phyloP scores from a whole-genome alignment of 2,797 vertebrate genomes.

The Eutrigla gurnardus region DNA sequence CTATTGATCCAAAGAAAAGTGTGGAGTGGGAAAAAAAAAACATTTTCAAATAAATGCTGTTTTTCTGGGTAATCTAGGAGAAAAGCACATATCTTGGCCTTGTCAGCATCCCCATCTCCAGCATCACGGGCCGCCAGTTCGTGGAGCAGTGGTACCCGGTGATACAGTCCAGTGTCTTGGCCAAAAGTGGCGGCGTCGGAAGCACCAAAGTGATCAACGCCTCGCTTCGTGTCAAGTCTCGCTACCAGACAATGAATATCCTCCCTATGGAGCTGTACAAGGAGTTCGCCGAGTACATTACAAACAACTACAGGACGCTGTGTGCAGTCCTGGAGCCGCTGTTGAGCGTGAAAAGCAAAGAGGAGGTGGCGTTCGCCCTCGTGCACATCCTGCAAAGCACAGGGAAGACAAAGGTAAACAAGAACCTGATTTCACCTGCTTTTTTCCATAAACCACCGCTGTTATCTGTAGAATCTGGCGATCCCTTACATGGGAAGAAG shows the following conservation, averaged over 20 bases:
- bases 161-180: conserved; percentile 91
- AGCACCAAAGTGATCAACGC: conserved; percentile 94
- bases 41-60: not conserved
- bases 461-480: not conserved
- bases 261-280: conserved; percentile 99
- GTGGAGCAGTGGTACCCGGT: conserved; percentile 99
- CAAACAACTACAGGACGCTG: conserved; percentile 96
- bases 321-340: conserved; percentile 94
- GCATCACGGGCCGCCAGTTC: conserved; percentile 94
- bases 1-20: not conserved
- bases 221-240: conserved; percentile 93
- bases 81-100: conserved; percentile 97
- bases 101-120: conserved; percentile 97
- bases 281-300: conserved; percentile 97
- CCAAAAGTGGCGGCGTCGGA: conserved; percentile 82
- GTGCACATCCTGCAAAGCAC: conserved; percentile 98
- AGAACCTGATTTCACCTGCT: not conserved
- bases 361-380: conserved; percentile 96
- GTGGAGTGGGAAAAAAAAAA: not conserved
- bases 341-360: conserved; percentile 96
- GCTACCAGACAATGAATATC: conserved; percentile 98
- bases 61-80: conserved; percentile 78
- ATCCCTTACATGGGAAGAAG: not conserved
- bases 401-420: conserved; percentile 92
- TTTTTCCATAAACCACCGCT: not conserved